A percentile compares a stretch with the other conserved stretches of the same genome.
Evolutionary conservation across 2,888 invertebrate species (phyloP).

Genomic region (Encarsia formosa): DNA sequence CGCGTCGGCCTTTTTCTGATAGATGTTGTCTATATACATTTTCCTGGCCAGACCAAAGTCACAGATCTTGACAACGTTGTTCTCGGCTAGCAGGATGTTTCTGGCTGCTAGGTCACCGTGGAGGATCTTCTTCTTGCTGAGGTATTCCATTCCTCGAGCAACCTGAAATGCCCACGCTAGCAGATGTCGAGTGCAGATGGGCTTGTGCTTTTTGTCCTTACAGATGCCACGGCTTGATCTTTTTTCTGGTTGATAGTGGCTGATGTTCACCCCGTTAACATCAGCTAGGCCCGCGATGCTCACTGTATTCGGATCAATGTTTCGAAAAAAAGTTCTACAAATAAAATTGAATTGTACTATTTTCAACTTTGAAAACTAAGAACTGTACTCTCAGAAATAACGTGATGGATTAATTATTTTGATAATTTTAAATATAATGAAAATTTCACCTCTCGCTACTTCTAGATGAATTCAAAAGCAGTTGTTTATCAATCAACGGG

Average conservation of each 20-base stretch:
- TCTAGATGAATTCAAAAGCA: constrained; percentile 57
- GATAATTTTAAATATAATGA: not conserved
- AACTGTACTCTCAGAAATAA: no score
- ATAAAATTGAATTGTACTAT: not conserved
- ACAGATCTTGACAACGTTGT: constrained; percentile 91
- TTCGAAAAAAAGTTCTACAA: constrained; percentile 60
- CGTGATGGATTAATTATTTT: no score
- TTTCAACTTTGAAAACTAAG: not conserved
- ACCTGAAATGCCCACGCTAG: constrained; percentile 91
- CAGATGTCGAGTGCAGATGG: constrained; percentile 78
- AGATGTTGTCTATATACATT: constrained; percentile 85
- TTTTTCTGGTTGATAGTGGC: constrained; percentile 68
- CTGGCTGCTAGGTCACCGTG: constrained; percentile 89
- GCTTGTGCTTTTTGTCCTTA: constrained; percentile 62
- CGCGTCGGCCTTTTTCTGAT: constrained; percentile 82
- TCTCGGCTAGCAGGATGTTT: constrained; percentile 83
- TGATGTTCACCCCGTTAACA: constrained; percentile 54
- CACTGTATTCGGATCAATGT: constrained; percentile 36
- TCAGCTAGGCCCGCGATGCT: constrained; percentile 36
- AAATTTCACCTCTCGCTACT: constrained; percentile 55
- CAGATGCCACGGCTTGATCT: constrained; percentile 74
- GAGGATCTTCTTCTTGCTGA: constrained; percentile 80
- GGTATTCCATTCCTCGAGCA: constrained; percentile 91
- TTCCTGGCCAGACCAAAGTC: constrained; percentile 93
- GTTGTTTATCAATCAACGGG: constrained; percentile 58